A percentile compares a stretch with the other conserved stretches of the same genome.
These are phyloP conservation scores for Campoletis sonorensis DNA, from an alignment of 1,140 invertebrate species.

Conservation along the genomic window DNA sequence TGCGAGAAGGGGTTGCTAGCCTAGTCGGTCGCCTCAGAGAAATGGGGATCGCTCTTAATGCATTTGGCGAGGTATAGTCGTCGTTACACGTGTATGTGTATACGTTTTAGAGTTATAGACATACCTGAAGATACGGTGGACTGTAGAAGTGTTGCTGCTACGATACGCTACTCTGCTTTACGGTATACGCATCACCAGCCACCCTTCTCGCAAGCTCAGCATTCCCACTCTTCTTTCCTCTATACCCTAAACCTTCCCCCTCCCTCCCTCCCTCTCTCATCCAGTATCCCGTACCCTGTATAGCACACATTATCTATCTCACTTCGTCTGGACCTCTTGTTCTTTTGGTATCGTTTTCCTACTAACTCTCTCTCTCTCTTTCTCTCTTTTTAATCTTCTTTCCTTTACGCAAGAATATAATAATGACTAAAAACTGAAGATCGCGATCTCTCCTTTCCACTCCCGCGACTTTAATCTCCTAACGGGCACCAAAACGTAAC, in stretches of 20 bases:
- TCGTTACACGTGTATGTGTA: not conserved
- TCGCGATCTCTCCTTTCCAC: constrained; percentile 47
- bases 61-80: constrained; percentile 68
- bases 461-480: constrained; percentile 73
- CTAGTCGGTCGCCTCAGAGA: constrained; percentile 1
- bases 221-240: constrained; percentile 51
- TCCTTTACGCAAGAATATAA: constrained; percentile 46
- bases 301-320: constrained; percentile 21
- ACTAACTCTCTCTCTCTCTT: not conserved
- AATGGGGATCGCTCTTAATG: constrained; percentile 72
- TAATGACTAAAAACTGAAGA: constrained; percentile 73
- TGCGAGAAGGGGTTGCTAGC: constrained; percentile 53
- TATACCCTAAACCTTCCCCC: constrained; percentile 45
- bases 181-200: constrained; percentile 73
- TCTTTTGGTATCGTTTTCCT: constrained; percentile 1
- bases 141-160: constrained; percentile 58
- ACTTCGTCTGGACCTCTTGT: constrained; percentile 33
- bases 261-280: constrained; percentile 41
- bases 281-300: constrained; percentile 28
- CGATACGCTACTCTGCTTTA: constrained; percentile 61
- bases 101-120: not conserved
- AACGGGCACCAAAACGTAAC: constrained; percentile 68
- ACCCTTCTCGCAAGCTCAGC: constrained; percentile 77
- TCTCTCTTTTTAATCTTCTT: constrained; percentile 32
- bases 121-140: not conserved